Percentiles rank a stretch among this genome's conserved stretches.
phyloP scores from a whole-genome alignment of 2,888 invertebrate species.

The Eurytoma adleriae region DNA sequence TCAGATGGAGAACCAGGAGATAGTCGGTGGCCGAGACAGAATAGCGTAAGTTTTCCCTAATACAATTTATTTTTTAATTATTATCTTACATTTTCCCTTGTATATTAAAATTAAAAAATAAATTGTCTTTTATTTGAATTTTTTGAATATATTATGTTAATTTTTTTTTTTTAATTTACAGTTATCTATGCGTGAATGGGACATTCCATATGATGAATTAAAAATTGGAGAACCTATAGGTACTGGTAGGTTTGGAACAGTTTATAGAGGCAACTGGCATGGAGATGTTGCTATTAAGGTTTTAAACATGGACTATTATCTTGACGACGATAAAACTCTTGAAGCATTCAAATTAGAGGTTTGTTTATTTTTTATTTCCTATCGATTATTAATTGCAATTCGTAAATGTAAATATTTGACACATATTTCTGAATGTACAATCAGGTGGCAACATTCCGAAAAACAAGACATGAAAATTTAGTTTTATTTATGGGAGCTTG shows the following conservation, averaged over 20 bases:
- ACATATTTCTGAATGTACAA: conserved; percentile 23
- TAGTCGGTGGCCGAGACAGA: conserved; percentile 86
- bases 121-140: too few species aligned
- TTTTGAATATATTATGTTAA: neutral
- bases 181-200: conserved; percentile 96
- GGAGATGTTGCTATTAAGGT: conserved; percentile 98
- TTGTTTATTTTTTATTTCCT: conserved; percentile 48
- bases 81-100: conserved; percentile 63
- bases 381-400: conserved; percentile 9
- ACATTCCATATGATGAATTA: conserved; percentile 97
- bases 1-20: conserved; percentile 80
- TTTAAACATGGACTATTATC: conserved; percentile 92
- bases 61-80: conserved; percentile 10
- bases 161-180: conserved; percentile 67
- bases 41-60: conserved; percentile 79
- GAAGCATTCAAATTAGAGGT: conserved; percentile 97
- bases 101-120: conserved; percentile 61
- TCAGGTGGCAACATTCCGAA: conserved; percentile 94
- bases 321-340: conserved; percentile 89
- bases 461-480: conserved; percentile 98
- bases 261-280: conserved; percentile 97
- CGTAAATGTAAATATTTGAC: neutral
- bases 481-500: conserved; percentile 99
- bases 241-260: conserved; percentile 94
- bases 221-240: conserved; percentile 92